Conservation (phyloP, 2,888 invertebrate species). For the Tetrapedia diversipes region DNA sequence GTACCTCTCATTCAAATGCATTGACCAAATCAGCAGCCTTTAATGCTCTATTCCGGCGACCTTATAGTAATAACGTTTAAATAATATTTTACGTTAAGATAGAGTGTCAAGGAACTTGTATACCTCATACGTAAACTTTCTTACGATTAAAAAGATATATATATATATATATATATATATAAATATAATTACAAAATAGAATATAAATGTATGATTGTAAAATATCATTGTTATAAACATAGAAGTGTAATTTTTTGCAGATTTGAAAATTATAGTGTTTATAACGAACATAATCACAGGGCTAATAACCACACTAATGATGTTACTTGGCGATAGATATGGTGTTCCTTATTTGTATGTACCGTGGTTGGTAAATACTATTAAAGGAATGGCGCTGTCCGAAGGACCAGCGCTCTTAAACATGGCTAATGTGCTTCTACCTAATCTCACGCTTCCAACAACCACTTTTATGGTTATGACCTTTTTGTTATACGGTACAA, state of each 20-base stretch:
- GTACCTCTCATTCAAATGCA: conserved; percentile 62
- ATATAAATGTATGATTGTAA: too few species aligned
- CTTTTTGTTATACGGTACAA: conserved; percentile 71
- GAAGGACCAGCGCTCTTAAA: conserved; percentile 72
- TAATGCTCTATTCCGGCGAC: conserved; percentile 71
- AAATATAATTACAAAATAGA: too few species aligned
- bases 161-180: too few species aligned
- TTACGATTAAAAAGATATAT: too few species aligned
- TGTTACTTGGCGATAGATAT: conserved; percentile 68
- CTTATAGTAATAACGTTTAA: conserved; percentile 65
- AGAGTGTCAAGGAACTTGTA: too few species aligned
- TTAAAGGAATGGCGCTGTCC: conserved; percentile 70
- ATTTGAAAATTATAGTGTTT: conserved; percentile 70
- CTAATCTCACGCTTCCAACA: conserved; percentile 66
- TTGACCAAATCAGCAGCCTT: conserved; percentile 70
- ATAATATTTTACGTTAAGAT: conserved; percentile 1
- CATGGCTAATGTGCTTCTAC: conserved; percentile 64
- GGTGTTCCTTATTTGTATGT: conserved; percentile 72
- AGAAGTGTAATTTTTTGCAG: too few species aligned
- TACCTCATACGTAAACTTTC: too few species aligned
- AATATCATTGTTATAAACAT: too few species aligned
- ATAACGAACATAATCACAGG: conserved; percentile 68
- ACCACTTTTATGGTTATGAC: conserved; percentile 68
- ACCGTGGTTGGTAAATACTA: conserved; percentile 75
- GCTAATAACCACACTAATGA: conserved; percentile 69